Evolutionary conservation across 1,140 invertebrate species (phyloP).

Genomic region (Macrobrachium rosenbergii): DNA sequence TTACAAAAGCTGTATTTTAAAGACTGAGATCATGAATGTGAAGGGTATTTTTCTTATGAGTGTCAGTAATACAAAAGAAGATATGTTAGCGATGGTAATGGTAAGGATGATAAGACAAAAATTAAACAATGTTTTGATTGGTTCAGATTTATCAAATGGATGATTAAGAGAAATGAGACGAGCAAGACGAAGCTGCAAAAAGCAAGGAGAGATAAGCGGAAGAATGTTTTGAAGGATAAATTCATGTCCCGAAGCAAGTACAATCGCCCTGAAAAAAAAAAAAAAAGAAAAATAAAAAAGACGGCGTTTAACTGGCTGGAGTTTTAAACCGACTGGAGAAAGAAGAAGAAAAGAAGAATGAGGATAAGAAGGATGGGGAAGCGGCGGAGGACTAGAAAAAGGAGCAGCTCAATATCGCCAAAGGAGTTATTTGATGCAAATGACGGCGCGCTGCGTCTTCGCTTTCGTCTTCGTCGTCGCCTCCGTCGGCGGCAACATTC

Average conservation of each 20-base stretch:
- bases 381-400: background rate
- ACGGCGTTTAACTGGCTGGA: background rate
- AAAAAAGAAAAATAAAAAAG: conserved; percentile 4
- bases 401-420: conserved; percentile 21
- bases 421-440: conserved; percentile 33
- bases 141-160: too few species aligned
- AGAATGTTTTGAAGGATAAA: background rate
- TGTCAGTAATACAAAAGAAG: too few species aligned
- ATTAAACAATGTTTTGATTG: too few species aligned
- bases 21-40: too few species aligned
- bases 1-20: too few species aligned
- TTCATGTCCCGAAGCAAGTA: background rate
- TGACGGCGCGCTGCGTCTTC: conserved; percentile 1
- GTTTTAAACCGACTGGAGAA: background rate
- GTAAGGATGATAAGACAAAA: too few species aligned
- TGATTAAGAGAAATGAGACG: too few species aligned
- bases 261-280: background rate
- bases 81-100: too few species aligned
- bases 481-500: conserved; percentile 13
- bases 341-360: background rate
- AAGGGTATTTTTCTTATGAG: too few species aligned
- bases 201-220: too few species aligned
- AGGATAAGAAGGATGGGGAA: background rate
- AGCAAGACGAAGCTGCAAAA: too few species aligned
- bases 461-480: too few species aligned